Evolutionary conservation across 2,888 invertebrate species (phyloP).

Genomic region (Choristoneura rosaceana): DNA sequence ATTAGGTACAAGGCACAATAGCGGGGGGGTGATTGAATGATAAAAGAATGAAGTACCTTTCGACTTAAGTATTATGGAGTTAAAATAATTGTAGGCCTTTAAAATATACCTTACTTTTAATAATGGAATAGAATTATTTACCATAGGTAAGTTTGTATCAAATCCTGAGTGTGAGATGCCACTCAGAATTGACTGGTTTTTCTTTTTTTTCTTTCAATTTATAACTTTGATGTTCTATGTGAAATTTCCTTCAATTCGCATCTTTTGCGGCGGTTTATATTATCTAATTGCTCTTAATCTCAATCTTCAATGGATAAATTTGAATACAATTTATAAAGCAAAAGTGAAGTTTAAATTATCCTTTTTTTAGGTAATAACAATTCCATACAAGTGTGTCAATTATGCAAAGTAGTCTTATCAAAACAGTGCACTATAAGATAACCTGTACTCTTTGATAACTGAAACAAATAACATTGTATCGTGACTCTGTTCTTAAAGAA

Average conservation of each 20-base stretch:
- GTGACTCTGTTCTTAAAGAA: slow-evolving; percentile 13
- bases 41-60: no score
- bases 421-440: neutral
- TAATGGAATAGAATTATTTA: no score
- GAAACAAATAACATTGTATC: slow-evolving; percentile 8
- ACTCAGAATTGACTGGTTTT: no score
- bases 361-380: neutral
- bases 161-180: no score
- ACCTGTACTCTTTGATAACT: neutral
- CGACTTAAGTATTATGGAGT: no score
- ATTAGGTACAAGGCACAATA: no score
- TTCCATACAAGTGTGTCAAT: neutral
- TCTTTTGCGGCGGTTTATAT: neutral
- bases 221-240: neutral
- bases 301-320: neutral
- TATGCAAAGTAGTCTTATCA: neutral
- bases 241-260: neutral
- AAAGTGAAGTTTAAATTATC: neutral
- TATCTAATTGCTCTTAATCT: neutral
- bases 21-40: no score
- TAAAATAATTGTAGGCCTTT: no score
- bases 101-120: no score
- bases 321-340: neutral
- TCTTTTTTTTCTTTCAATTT: neutral
- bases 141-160: no score